Evolutionary conservation across 2,888 invertebrate genomes (phyloP), one percentile per base, ranked within the genome.

Genomic region (Meliscaeva auricollis): DNA sequence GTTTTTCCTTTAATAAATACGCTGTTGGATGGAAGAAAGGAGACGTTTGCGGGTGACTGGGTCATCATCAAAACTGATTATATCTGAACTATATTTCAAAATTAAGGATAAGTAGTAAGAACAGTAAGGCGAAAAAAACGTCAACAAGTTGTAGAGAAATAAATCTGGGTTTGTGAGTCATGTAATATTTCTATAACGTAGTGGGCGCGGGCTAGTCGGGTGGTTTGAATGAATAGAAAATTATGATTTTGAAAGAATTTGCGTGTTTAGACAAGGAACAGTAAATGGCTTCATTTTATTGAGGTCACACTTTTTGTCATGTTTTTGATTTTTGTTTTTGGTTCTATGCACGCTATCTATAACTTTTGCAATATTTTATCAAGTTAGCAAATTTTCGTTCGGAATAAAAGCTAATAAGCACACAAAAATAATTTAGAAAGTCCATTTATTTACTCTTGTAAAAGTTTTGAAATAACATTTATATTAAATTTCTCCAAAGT

Each of bases 51-150:
- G 69, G 68, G 46, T 62, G 70, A 66, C 77, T 83, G 48, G 83
- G 78, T 83, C 83, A 74, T 83, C 83, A 74, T 83, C 83, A 74
- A 73, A 73, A 74, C 78, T 83, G 83, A 78, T 83, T 83, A 78
- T 62, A 78, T 78, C 73, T 74, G 78, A 69, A 70, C 83, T 69
- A 70, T 74, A 83, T 83, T 83, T 74, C 78, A 64, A 69, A 83
- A 64, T 78, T 78, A 74, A 64, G 69, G 46, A 46, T 46, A 64
- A 46, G 64, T 64, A 64, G 11, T 30, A 58, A 58, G 58, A 13
- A 35, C 30, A 64, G 11, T 30, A 41, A 75, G 54, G 60, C 58
- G 58, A 11, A 50, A 17, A 46, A 30, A 41, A 32, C 15, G 13
- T 13, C 9, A 22, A 30, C 22, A n/a, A 32, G 15, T 46, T 38